These are phyloP conservation scores for Lindbergichthys nudifrons DNA, from an alignment of 2,797 vertebrate species.

Conservation along the genomic window DNA sequence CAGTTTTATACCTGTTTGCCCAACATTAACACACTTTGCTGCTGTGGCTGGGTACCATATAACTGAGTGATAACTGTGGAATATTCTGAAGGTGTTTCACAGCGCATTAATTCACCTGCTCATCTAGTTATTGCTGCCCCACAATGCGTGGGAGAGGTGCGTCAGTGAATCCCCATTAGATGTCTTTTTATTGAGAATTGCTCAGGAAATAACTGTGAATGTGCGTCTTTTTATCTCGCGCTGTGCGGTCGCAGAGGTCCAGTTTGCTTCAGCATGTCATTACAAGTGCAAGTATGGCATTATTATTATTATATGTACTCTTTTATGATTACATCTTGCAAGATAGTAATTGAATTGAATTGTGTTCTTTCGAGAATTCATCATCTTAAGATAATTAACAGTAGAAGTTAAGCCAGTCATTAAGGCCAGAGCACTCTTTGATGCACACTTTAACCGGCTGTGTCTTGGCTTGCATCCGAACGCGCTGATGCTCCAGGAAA, in stretches of 20 bases:
- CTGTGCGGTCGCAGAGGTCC: not conserved
- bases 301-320: not conserved
- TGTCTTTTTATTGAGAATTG: conserved; percentile 58
- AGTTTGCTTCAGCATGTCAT: not conserved
- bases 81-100: conserved; percentile 69
- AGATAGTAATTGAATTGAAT: not conserved
- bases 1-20: conserved; percentile 40
- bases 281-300: not conserved
- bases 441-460: not conserved
- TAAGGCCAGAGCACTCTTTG: no score
- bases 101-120: conserved; percentile 67
- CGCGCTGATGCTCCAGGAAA: conserved; percentile 7
- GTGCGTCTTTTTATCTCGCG: not conserved
- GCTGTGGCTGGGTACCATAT: conserved; percentile 63
- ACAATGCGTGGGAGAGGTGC: conserved; percentile 59
- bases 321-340: not conserved
- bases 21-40: conserved; percentile 46
- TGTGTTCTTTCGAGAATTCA: not conserved
- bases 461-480: not conserved
- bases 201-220: conserved; percentile 25
- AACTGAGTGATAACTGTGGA: conserved; percentile 65
- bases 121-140: conserved; percentile 74
- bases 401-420: not conserved
- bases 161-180: conserved; percentile 60
- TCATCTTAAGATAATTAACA: conserved; percentile 2